Conservation (phyloP, 2,113 vertebrate genomes). For the Dasypus novemcinctus region DNA sequence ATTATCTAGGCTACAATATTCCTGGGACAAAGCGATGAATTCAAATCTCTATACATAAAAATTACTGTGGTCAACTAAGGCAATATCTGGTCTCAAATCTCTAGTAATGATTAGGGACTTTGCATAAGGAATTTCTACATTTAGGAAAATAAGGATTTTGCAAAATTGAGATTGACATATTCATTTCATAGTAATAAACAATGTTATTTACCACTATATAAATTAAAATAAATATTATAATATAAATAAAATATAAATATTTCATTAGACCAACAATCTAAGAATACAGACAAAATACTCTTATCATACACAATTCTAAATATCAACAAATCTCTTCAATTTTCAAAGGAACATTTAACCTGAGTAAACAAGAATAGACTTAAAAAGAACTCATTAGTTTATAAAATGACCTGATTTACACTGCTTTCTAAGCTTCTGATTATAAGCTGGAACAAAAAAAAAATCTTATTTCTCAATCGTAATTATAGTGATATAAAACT, state of each 20-base stretch:
- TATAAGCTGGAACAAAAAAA: constrained; percentile 44
- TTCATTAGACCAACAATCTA: background rate
- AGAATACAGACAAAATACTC: constrained; percentile 48
- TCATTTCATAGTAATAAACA: constrained; percentile 21
- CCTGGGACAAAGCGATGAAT: constrained; percentile 30
- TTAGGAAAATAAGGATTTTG: background rate
- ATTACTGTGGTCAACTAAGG: background rate
- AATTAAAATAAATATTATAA: no score
- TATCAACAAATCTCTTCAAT: constrained; percentile 38
- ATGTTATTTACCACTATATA: constrained; percentile 17
- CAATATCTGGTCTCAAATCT: constrained; percentile 15
- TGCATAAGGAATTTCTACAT: background rate
- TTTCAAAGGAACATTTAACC: constrained; percentile 46
- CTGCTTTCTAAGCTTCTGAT: constrained; percentile 51
- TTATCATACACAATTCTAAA: background rate
- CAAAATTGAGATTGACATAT: constrained; percentile 16
- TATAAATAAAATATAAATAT: constrained; percentile 8
- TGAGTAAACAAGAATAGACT: constrained; percentile 37
- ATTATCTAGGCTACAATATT: constrained; percentile 6
- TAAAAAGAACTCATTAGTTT: background rate
- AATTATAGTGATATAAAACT: constrained; percentile 33
- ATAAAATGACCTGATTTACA: constrained; percentile 25
- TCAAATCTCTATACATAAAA: constrained; percentile 15
- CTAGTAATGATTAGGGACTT: background rate
- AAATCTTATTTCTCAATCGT: constrained; percentile 49